These are phyloP conservation scores for Chloroclysta siterata DNA, from an alignment of 2,888 invertebrate species.

Conservation along the genomic window DNA sequence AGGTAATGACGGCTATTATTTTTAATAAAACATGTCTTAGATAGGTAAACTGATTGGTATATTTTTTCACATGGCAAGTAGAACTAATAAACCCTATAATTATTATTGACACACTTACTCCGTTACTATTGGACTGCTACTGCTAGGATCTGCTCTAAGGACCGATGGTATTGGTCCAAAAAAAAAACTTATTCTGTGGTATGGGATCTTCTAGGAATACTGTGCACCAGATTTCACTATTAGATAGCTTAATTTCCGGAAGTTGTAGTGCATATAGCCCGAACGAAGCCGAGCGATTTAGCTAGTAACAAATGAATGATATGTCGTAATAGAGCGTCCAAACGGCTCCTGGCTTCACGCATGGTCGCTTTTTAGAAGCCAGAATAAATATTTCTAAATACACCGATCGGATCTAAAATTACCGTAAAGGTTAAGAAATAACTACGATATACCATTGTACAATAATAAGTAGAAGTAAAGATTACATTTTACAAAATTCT, in stretches of 20 bases:
- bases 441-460: not conserved
- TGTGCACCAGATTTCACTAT: not conserved
- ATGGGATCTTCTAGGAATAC: not conserved
- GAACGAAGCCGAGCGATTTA: not conserved
- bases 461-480: slow-evolving; percentile 36
- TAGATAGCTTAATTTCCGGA: not conserved
- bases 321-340: not conserved
- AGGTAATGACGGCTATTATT: no score
- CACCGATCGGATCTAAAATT: not conserved
- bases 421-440: not conserved
- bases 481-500: slow-evolving; percentile 38
- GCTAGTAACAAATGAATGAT: not conserved
- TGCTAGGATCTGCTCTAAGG: no score
- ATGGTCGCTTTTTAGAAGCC: not conserved
- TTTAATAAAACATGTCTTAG: no score
- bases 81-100: no score
- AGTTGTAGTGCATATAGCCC: not conserved
- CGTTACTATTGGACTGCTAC: no score
- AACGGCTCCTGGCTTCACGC: not conserved
- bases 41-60: no score
- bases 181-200: not conserved
- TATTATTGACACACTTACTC: no score
- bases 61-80: no score
- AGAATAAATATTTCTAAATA: not conserved
- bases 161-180: no score